Conservation (phyloP, 2,113 vertebrate species). For the Ascaphus truei region DNA sequence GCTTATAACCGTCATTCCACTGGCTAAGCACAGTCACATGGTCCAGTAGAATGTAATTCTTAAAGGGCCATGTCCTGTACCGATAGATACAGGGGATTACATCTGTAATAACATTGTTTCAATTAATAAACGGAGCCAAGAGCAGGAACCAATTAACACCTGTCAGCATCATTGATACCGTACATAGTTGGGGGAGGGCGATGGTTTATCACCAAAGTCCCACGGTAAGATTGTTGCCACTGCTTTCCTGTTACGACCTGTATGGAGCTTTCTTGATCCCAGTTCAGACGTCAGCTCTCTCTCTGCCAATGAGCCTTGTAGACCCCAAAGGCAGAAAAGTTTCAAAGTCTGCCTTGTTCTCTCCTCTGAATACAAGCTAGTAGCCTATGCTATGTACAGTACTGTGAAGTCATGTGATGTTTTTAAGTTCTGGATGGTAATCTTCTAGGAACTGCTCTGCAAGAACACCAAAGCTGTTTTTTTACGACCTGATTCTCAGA, state of each 20-base stretch:
- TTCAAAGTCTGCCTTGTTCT: conserved; percentile 31
- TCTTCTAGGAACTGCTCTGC: conserved; percentile 23
- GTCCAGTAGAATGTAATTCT: too few species aligned
- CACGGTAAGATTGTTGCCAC: not conserved
- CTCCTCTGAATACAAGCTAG: not conserved
- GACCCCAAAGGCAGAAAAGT: conserved; percentile 6
- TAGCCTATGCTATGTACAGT: not conserved
- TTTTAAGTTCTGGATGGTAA: conserved; percentile 21
- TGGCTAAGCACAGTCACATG: too few species aligned
- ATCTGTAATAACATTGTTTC: too few species aligned
- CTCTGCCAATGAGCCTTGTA: not conserved
- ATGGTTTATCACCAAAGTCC: not conserved
- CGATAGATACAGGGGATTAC: too few species aligned
- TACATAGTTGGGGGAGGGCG: too few species aligned
- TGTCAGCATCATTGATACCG: too few species aligned
- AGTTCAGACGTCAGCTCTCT: not conserved
- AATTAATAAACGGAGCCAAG: too few species aligned
- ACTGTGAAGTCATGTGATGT: conserved; percentile 29
- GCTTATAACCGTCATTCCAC: too few species aligned
- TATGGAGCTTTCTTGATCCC: not conserved
- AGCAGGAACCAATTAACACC: too few species aligned
- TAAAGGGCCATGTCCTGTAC: too few species aligned
- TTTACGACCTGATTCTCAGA: conserved; percentile 13
- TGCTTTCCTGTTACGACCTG: not conserved
- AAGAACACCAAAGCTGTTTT: not conserved